These are phyloP conservation scores for Anadara kagoshimensis DNA, from an alignment of 1,140 invertebrate species.

Conservation along the genomic window DNA sequence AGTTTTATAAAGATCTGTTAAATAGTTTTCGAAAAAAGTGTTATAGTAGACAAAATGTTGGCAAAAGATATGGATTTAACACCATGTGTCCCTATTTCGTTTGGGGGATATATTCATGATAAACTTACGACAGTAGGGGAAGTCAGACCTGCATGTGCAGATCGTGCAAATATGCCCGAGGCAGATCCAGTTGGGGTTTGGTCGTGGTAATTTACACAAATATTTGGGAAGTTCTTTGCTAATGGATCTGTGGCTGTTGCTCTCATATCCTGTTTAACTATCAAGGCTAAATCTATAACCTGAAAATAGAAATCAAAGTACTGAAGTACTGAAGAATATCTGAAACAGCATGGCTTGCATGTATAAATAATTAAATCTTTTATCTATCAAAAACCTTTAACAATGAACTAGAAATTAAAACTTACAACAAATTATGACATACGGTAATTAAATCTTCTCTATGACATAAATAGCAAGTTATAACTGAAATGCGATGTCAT, in stretches of 20 bases:
- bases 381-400: no score
- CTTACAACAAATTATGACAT: no score
- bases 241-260: constrained; percentile 75
- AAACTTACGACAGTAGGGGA: constrained; percentile 44
- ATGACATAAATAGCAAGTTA: no score
- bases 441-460: no score
- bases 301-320: constrained; percentile 37
- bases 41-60: no score
- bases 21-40: no score
- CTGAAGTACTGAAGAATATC: background rate
- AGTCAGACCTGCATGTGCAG: constrained; percentile 19
- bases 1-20: no score
- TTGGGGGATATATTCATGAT: no score
- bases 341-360: background rate
- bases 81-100: no score
- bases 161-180: constrained; percentile 15
- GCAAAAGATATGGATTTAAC: no score
- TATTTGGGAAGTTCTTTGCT: constrained; percentile 52
- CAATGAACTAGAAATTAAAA: no score
- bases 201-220: constrained; percentile 62
- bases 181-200: constrained; percentile 27
- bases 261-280: constrained; percentile 79
- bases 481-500: no score
- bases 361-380: constrained; percentile 13
- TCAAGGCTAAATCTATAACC: constrained; percentile 79